Evolutionary conservation across 2,113 vertebrate genomes (phyloP).

Genomic region (Ageneiosus marmoratus): DNA sequence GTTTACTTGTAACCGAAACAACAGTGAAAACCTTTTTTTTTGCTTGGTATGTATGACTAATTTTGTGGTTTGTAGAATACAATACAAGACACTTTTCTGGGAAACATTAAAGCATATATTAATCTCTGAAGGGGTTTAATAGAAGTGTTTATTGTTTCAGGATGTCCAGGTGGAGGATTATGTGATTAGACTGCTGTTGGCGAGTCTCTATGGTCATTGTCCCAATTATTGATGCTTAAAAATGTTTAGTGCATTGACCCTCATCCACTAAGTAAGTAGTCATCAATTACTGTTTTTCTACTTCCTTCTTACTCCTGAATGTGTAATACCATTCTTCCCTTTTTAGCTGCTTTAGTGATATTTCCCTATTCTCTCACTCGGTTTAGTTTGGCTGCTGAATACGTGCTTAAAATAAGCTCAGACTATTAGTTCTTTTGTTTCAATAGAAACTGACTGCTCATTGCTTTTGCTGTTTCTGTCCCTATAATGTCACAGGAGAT

Average conservation of each 20-base stretch:
- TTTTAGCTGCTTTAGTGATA: conserved; percentile 22
- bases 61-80: background rate
- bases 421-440: conserved; percentile 1
- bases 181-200: conserved; percentile 22
- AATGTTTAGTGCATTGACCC: background rate
- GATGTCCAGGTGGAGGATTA: conserved; percentile 23
- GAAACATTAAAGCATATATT: conserved; percentile 3
- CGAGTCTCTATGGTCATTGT: conserved; percentile 5
- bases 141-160: conserved; percentile 34
- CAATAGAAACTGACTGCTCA: background rate
- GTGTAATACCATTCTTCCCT: conserved; percentile 36
- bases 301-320: conserved; percentile 38
- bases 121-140: conserved; percentile 24
- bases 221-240: conserved; percentile 8
- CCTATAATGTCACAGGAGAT: conserved; percentile 61
- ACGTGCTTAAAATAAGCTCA: conserved; percentile 18
- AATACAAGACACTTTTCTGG: conserved; percentile 4
- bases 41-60: background rate
- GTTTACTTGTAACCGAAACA: background rate
- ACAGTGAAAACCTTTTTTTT: too few species aligned
- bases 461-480: background rate
- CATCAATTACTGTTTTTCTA: conserved; percentile 9
- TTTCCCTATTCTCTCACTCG: conserved; percentile 28
- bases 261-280: background rate
- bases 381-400: background rate